These are phyloP conservation scores for Peromyscus attwateri DNA, from an alignment of 2,797 vertebrate species.

Conservation along the genomic window DNA sequence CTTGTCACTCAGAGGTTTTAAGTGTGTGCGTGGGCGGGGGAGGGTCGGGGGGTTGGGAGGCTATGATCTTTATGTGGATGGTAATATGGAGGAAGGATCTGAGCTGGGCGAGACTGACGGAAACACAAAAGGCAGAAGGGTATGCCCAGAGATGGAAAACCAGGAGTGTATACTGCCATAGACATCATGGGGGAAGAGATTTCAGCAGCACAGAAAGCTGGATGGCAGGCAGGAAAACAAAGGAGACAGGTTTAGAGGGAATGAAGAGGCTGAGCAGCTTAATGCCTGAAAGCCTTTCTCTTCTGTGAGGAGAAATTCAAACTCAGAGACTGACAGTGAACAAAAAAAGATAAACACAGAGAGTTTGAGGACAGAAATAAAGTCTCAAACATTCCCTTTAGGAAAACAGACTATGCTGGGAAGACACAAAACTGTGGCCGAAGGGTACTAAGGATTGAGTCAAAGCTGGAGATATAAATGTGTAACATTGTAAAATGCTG, in stretches of 20 bases:
- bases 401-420: slow-evolving; percentile 70
- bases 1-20: background rate
- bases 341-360: slow-evolving; percentile 56
- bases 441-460: slow-evolving; percentile 40
- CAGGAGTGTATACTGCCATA: background rate
- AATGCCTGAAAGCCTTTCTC: slow-evolving; percentile 18
- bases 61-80: background rate
- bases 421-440: slow-evolving; percentile 65
- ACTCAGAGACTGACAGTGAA: slow-evolving; percentile 50
- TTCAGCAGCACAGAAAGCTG: background rate
- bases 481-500: background rate
- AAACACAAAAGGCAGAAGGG: slow-evolving; percentile 20
- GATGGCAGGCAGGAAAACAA: background rate
- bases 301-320: slow-evolving; percentile 66
- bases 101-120: background rate
- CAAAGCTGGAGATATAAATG: slow-evolving; percentile 46
- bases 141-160: background rate
- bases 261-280: background rate
- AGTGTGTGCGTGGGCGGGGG: background rate
- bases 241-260: slow-evolving; percentile 3
- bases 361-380: slow-evolving; percentile 62
- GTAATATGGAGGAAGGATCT: background rate
- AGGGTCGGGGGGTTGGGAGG: background rate
- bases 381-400: slow-evolving; percentile 62
- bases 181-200: background rate